phyloP scores from a whole-genome alignment of 2,113 vertebrate genomes.

The Tragulus kanchil region DNA sequence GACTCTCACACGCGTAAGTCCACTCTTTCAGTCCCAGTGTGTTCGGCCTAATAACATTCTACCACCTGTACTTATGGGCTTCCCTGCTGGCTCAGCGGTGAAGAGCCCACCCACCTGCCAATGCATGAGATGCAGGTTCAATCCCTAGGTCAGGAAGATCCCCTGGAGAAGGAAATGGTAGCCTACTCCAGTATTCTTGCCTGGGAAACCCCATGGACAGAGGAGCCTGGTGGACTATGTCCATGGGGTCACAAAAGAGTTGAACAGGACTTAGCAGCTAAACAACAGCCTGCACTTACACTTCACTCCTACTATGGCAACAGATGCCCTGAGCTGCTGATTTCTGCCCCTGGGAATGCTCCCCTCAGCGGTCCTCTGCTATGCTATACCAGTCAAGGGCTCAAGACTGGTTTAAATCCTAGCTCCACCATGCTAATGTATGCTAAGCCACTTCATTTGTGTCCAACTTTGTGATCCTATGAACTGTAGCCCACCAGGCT shows the following conservation, averaged over 20 bases:
- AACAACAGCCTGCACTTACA: neutral
- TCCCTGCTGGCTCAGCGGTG: neutral
- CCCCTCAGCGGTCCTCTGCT: neutral
- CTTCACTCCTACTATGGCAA: neutral
- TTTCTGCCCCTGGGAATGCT: neutral
- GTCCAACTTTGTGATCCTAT: neutral
- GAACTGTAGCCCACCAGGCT: neutral
- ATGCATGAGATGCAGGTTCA: neutral
- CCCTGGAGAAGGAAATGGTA: neutral
- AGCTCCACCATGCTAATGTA: neutral
- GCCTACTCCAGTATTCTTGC: neutral
- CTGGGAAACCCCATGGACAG: neutral
- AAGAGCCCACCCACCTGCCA: neutral
- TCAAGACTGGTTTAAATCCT: neutral
- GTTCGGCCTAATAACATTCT: neutral
- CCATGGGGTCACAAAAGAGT: neutral
- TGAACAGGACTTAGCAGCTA: neutral
- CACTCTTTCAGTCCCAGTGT: neutral
- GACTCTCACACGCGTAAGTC: rapidly evolving
- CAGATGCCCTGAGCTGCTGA: rapidly evolving
- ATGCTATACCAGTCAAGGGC: neutral
- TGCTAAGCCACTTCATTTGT: neutral
- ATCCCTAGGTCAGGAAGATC: neutral
- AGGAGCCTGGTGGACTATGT: neutral
- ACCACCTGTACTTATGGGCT: neutral